Evolutionary conservation across 2,888 invertebrate species (phyloP), one percentile per base, ranked within the genome.

Genomic region (Aphodius sticticus): DNA sequence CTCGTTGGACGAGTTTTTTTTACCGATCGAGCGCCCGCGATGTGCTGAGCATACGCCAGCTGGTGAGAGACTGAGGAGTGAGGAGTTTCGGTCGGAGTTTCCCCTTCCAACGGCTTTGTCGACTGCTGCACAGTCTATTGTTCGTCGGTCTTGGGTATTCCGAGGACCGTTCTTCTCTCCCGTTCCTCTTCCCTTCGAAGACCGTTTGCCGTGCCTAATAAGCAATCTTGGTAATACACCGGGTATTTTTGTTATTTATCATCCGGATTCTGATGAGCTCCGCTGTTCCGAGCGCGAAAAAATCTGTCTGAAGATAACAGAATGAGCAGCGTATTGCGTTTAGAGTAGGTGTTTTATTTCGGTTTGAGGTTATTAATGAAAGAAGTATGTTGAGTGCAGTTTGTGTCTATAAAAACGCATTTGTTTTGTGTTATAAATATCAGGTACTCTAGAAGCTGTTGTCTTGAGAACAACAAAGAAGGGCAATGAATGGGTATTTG

Each of bases 51-150:
- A 5, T 1, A 53, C 53, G 53, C 53, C 53, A 53, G 53, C 53
- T 53, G 53, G 53, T 53, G 53, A 53, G 53, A 53, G 53, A 53
- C 53, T 53, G 53, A 53, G 53, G 53, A 53, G 53, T 53, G 53
- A 53, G 53, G 53, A 53, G 53, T 53, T 53, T 53, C 53, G 53
- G 53, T 53, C 53, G 53, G 53, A 2, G 53, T 2, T 53, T 2
- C 53, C 53, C 53, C 53, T 53, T 9, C 53, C 53, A 26, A 3
- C 26, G 26, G 26, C 53, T 53, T 53, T 12, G 7, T 12, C 12
- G 53, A 53, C 53, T 53, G 12, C 53, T 3, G 12, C 53, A 53
- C 53, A 12, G 53, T 53, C 53, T 53, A 53, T 53, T 53, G 53
- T 53, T 26, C 53, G 53, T 53, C 26, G 53, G 1, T 53, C 53